phyloP scores from a whole-genome alignment of 37 sponge, comb jelly and placozoan species.

The Aplysina aerophoba region DNA sequence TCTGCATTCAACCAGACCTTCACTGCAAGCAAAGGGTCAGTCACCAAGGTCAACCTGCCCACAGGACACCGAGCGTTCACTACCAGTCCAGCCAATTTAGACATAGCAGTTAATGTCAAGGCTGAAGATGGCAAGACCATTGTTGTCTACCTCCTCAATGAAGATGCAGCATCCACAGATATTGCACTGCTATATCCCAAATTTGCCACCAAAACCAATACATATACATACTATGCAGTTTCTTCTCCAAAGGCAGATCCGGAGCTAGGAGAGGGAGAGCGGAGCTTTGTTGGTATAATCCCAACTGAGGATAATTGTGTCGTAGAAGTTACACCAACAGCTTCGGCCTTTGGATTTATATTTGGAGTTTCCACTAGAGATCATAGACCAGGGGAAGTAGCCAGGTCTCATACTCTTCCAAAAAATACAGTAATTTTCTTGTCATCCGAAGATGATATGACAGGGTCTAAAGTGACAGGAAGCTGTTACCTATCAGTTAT shows the following conservation, averaged over 20 bases:
- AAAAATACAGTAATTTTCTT: constrained; percentile 1
- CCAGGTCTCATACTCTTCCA: constrained; percentile 18
- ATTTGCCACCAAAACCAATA: constrained; percentile 1
- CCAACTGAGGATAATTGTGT: constrained; percentile 53
- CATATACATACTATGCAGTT: constrained; percentile 50
- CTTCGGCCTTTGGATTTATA: neutral
- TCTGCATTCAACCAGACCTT: too few species aligned
- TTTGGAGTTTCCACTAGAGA: neutral
- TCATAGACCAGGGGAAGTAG: neutral
- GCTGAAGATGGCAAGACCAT: neutral
- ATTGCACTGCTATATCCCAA: constrained; percentile 45
- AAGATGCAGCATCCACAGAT: constrained; percentile 32
- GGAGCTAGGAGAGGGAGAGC: neutral
- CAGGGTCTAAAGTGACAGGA: constrained; percentile 39
- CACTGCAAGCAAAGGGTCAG: too few species aligned
- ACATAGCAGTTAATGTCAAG: constrained; percentile 1
- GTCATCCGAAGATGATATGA: constrained; percentile 19
- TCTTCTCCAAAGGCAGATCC: neutral
- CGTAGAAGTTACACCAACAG: constrained; percentile 41
- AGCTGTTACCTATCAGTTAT: constrained; percentile 42
- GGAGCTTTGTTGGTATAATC: constrained; percentile 29
- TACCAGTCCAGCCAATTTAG: too few species aligned
- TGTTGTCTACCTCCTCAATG: constrained; percentile 37
- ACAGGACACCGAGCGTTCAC: too few species aligned
- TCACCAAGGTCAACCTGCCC: too few species aligned